Conservation (phyloP, 2,797 vertebrate species). For the Tapirus indicus region DNA sequence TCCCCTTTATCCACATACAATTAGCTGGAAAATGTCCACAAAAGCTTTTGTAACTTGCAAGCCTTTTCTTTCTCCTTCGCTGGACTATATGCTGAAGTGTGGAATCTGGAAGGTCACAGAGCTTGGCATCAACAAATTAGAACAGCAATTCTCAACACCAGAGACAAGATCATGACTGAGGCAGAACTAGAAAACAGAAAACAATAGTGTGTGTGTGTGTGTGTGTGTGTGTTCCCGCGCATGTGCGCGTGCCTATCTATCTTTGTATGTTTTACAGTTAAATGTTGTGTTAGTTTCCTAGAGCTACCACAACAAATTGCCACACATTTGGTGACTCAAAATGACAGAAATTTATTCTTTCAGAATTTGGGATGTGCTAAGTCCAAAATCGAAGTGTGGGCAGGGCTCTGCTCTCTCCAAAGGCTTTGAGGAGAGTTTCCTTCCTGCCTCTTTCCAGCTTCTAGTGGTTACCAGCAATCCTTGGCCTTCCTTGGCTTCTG, state of each 20-base stretch:
- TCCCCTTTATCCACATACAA: not conserved
- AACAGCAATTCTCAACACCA: not conserved
- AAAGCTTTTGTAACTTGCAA: not conserved
- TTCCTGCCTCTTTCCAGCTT: not conserved
- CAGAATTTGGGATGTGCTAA: not conserved
- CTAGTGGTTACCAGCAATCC: accelerated
- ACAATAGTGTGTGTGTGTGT: not conserved
- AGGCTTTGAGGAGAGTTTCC: not conserved
- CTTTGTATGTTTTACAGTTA: not conserved
- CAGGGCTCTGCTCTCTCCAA: accelerated
- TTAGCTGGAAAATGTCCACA: not conserved
- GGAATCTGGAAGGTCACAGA: not conserved
- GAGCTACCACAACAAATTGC: not conserved
- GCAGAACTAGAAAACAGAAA: not conserved
- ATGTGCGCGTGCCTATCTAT: too few species aligned
- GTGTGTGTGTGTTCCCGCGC: too few species aligned
- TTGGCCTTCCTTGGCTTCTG: not conserved
- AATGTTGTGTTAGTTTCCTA: not conserved
- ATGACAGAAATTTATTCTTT: not conserved
- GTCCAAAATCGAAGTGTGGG: not conserved
- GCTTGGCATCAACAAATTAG: not conserved
- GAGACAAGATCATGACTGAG: too few species aligned
- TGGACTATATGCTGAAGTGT: not conserved
- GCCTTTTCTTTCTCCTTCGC: not conserved
- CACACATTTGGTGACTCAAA: not conserved